Conservation (phyloP, 1,140 invertebrate genomes). For the Arctopsyche grandis region DNA sequence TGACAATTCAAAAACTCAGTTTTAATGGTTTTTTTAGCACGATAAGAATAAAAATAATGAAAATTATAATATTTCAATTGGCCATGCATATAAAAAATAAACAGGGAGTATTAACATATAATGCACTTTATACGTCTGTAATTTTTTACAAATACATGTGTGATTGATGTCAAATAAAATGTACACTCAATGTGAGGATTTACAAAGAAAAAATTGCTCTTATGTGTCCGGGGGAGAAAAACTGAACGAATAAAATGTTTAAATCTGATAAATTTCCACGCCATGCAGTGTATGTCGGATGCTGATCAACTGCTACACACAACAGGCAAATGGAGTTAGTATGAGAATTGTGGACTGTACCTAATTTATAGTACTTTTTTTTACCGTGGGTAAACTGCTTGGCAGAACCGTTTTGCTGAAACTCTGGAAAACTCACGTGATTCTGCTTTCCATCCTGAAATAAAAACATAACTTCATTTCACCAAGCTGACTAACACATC, state of each 20-base stretch:
- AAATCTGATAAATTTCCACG: slow-evolving; percentile 15
- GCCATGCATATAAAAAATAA: not conserved
- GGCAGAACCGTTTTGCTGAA: slow-evolving; percentile 85
- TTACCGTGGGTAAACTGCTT: slow-evolving; percentile 88
- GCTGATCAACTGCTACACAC: slow-evolving; percentile 52
- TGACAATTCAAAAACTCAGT: too few relatives aligned
- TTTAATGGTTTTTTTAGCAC: too few relatives aligned
- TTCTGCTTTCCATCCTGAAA: slow-evolving; percentile 82
- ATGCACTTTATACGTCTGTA: too few relatives aligned
- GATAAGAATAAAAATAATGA: not conserved
- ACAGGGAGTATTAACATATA: not conserved
- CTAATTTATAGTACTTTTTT: slow-evolving; percentile 71
- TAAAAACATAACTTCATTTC: too few relatives aligned
- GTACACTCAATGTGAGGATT: not conserved
- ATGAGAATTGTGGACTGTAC: slow-evolving; percentile 61
- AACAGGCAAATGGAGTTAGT: slow-evolving; percentile 52
- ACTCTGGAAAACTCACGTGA: slow-evolving; percentile 87
- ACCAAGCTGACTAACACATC: too few relatives aligned
- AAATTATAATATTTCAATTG: not conserved
- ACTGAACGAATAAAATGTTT: not conserved
- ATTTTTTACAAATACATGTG: not conserved
- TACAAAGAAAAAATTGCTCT: not conserved
- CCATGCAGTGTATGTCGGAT: slow-evolving; percentile 48
- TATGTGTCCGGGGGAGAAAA: not conserved
- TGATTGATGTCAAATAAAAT: not conserved